Evolutionary conservation across 2,113 vertebrate species (phyloP).

Genomic region (Antidorcas marsupialis): DNA sequence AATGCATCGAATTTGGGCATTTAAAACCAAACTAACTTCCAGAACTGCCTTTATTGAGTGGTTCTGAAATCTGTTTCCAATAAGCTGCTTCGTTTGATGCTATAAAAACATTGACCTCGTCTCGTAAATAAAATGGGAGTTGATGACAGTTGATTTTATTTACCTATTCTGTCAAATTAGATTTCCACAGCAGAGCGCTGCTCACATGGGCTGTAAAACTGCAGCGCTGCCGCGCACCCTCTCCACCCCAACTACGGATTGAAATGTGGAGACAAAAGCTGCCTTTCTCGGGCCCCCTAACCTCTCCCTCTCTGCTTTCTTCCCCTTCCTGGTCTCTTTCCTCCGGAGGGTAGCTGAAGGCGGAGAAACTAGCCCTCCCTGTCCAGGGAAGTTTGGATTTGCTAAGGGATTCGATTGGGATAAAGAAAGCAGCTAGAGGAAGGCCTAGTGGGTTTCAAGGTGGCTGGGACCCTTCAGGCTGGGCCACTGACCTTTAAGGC

Average conservation of each 20-base stretch:
- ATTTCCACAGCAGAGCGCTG: constrained; percentile 75
- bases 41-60: constrained; percentile 76
- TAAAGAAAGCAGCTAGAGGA: not conserved
- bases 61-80: constrained; percentile 86
- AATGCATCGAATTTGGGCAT: not conserved
- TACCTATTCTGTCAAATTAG: constrained; percentile 89
- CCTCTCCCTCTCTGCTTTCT: not conserved
- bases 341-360: not conserved
- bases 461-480: not conserved
- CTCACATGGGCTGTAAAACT: constrained; percentile 8
- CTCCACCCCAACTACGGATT: not conserved
- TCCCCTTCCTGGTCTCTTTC: not conserved
- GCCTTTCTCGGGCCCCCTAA: not conserved
- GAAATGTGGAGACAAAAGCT: not conserved
- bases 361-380: not conserved
- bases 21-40: constrained; percentile 47
- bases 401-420: not conserved
- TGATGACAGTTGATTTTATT: constrained; percentile 93
- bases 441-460: not conserved
- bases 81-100: constrained; percentile 73
- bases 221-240: not conserved
- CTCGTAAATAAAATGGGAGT: constrained; percentile 85
- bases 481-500: not conserved
- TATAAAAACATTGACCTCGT: constrained; percentile 83
- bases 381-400: not conserved